Evolutionary conservation across 2,113 vertebrate genomes (phyloP).

Genomic region (Cranoglanis bouderius): DNA sequence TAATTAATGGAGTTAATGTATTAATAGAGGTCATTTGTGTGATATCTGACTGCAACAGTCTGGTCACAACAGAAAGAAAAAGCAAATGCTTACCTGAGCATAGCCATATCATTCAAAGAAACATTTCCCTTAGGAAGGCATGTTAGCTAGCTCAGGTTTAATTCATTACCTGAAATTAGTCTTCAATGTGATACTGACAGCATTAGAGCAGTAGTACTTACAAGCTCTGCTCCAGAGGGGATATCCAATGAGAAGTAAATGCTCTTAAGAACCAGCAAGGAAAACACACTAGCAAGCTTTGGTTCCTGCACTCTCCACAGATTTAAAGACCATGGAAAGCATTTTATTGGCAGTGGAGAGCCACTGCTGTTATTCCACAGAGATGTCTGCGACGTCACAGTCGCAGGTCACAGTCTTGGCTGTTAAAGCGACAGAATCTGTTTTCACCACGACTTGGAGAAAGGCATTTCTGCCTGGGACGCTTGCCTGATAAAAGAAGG

Average conservation of each 20-base stretch:
- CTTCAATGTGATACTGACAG: background rate
- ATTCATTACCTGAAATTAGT: background rate
- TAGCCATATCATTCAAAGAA: background rate
- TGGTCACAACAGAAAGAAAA: background rate
- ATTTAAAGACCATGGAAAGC: constrained; percentile 18
- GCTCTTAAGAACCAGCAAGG: background rate
- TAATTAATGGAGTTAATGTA: background rate
- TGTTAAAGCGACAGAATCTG: constrained; percentile 52
- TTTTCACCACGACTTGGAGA: background rate
- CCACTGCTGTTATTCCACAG: constrained; percentile 29
- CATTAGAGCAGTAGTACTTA: constrained; percentile 5
- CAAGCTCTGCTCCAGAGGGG: constrained; percentile 2
- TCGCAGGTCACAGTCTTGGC: constrained; percentile 29
- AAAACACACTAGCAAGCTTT: background rate
- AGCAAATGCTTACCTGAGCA: constrained; percentile 4
- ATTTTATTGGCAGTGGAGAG: constrained; percentile 24
- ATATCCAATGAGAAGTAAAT: constrained; percentile 26
- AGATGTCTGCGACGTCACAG: constrained; percentile 54
- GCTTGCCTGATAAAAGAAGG: background rate
- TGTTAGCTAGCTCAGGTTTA: too few relatives aligned
- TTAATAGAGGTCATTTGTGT: too few relatives aligned
- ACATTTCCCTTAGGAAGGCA: background rate
- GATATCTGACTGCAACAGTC: background rate
- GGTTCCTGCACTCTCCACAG: background rate
- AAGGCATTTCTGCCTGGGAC: background rate